Conservation (phyloP, 2,113 vertebrate species). For the Eidolon helvum region DNA sequence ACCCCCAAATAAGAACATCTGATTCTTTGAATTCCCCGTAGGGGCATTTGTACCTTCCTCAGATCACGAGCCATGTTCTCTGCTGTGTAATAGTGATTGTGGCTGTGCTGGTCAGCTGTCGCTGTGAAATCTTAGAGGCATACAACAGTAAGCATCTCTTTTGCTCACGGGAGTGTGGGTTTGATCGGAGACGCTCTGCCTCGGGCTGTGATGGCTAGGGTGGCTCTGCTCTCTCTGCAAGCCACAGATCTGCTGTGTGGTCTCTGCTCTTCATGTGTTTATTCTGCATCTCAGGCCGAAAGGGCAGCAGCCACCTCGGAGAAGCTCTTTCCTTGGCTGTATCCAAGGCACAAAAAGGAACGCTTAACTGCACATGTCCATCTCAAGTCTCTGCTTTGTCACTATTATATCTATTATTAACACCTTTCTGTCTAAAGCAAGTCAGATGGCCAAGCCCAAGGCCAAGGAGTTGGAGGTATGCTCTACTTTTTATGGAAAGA, state of each 20-base stretch:
- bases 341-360: not conserved
- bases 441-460: not conserved
- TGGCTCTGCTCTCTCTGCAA: not conserved
- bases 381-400: not conserved
- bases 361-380: accelerated
- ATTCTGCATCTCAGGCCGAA: not conserved
- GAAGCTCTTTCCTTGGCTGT: not conserved
- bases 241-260: accelerated
- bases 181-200: not conserved
- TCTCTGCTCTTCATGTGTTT: not conserved
- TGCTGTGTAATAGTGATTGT: not conserved
- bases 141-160: not conserved
- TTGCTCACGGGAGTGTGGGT: not conserved
- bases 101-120: not conserved
- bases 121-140: not conserved
- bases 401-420: not conserved
- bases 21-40: not conserved
- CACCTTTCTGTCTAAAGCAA: not conserved
- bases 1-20: not conserved
- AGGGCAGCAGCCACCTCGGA: no score
- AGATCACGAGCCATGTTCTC: not conserved
- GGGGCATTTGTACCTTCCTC: slow-evolving; percentile 7
- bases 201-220: not conserved
- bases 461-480: not conserved
- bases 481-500: not conserved